Conservation (phyloP, 2,113 vertebrate genomes). For the Uropsilus gracilis region DNA sequence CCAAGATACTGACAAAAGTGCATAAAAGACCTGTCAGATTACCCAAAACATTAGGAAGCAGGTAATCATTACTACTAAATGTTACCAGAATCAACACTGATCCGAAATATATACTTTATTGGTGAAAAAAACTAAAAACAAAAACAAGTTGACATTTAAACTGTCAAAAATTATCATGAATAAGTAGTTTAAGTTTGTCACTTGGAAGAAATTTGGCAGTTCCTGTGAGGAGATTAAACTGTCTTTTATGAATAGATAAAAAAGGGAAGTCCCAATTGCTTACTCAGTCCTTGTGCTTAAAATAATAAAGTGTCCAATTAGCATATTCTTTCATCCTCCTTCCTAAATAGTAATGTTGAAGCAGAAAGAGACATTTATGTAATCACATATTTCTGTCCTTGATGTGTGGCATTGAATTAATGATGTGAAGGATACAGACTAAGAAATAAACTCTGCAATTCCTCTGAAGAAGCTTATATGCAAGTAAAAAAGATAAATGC, state of each 20-base stretch:
- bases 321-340: slow-evolving; percentile 66
- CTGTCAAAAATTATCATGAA: slow-evolving; percentile 33
- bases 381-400: slow-evolving; percentile 62
- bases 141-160: slow-evolving; percentile 8
- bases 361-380: slow-evolving; percentile 34
- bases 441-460: slow-evolving; percentile 56
- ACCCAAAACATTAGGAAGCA: not conserved
- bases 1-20: not conserved
- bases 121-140: slow-evolving; percentile 23
- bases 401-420: slow-evolving; percentile 66
- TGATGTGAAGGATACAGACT: slow-evolving; percentile 54
- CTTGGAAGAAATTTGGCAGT: slow-evolving; percentile 52
- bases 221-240: slow-evolving; percentile 44
- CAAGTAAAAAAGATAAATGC: slow-evolving; percentile 64
- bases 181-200: slow-evolving; percentile 43
- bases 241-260: slow-evolving; percentile 55
- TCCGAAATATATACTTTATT: slow-evolving; percentile 25
- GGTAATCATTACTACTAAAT: not conserved
- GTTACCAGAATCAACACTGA: not conserved
- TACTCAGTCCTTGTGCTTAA: slow-evolving; percentile 61
- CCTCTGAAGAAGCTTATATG: slow-evolving; percentile 40
- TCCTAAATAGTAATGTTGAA: slow-evolving; percentile 43
- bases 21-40: not conserved
- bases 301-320: slow-evolving; percentile 75
- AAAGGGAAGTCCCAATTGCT: slow-evolving; percentile 64